Conservation (phyloP, 2,888 invertebrate species). For the Nysson spinosus region DNA sequence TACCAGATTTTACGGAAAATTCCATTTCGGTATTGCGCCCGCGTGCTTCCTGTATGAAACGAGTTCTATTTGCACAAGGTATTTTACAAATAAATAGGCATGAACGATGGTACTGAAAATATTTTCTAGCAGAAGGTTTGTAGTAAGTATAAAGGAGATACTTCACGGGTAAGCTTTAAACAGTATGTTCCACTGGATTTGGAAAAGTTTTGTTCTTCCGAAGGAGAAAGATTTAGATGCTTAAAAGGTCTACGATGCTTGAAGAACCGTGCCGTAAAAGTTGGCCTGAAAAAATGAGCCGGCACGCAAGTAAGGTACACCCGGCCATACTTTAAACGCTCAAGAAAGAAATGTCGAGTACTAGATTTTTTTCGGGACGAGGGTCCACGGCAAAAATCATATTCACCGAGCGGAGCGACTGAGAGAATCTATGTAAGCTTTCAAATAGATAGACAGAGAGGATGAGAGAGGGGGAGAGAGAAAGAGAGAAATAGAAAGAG, state of each 20-base stretch:
- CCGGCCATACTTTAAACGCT: constrained; percentile 27
- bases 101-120: no score
- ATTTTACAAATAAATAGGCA: background rate
- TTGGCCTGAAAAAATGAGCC: constrained; percentile 27
- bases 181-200: no score
- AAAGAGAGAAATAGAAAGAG: background rate
- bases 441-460: background rate
- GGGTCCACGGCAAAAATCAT: constrained; percentile 26
- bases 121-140: no score
- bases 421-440: background rate
- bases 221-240: background rate
- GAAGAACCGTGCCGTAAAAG: background rate
- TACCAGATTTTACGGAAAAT: no score
- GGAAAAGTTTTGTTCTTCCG: no score
- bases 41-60: background rate
- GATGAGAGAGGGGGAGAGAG: background rate
- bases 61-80: background rate
- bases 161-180: no score
- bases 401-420: background rate
- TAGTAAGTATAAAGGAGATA: no score
- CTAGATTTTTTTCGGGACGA: background rate
- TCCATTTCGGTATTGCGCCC: no score
- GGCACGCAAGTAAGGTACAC: constrained; percentile 11
- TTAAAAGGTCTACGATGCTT: background rate
- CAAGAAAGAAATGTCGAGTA: background rate